phyloP scores from a whole-genome alignment of 1,140 invertebrate genomes.

The Brachionus rotundiformis region DNA sequence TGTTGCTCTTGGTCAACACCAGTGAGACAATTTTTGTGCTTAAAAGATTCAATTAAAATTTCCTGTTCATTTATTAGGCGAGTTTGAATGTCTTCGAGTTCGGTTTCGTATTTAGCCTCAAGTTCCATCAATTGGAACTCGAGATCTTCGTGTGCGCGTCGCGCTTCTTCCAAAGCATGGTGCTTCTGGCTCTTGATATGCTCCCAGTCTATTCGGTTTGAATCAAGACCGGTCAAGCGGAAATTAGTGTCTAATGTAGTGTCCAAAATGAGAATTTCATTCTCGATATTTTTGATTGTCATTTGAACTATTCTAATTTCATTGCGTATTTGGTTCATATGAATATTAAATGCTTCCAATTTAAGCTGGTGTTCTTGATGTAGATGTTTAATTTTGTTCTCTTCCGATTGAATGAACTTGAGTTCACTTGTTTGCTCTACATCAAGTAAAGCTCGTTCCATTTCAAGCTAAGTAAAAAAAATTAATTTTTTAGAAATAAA shows the following conservation, averaged over 20 bases:
- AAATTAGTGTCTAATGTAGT: conserved; percentile 31
- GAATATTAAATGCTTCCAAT: conserved; percentile 24
- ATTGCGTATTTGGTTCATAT: conserved; percentile 45
- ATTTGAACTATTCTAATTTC: conserved; percentile 43
- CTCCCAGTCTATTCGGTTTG: neutral
- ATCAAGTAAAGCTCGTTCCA: conserved; percentile 48
- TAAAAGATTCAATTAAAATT: conserved; percentile 32
- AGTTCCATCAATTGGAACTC: conserved; percentile 52
- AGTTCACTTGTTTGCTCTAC: conserved; percentile 46
- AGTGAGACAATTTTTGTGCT: conserved; percentile 3
- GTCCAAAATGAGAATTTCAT: conserved; percentile 44
- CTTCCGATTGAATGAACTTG: conserved; percentile 29
- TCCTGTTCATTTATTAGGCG: conserved; percentile 38
- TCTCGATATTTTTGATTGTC: conserved; percentile 41
- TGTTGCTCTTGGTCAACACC: conserved; percentile 29
- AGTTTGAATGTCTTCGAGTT: conserved; percentile 49
- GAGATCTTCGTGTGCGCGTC: conserved; percentile 32
- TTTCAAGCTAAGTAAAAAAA: conserved; percentile 42
- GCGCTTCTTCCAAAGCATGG: conserved; percentile 23
- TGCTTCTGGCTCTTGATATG: conserved; percentile 10
- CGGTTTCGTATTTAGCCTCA: conserved; percentile 41
- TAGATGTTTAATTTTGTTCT: conserved; percentile 27
- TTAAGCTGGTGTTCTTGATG: conserved; percentile 35
- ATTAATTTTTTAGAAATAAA: neutral
- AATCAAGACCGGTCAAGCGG: neutral